A percentile compares a stretch with the other conserved stretches of the same genome.
Evolutionary conservation across 2,888 invertebrate species (phyloP).

Genomic region (Apomyelois bistriatella): DNA sequence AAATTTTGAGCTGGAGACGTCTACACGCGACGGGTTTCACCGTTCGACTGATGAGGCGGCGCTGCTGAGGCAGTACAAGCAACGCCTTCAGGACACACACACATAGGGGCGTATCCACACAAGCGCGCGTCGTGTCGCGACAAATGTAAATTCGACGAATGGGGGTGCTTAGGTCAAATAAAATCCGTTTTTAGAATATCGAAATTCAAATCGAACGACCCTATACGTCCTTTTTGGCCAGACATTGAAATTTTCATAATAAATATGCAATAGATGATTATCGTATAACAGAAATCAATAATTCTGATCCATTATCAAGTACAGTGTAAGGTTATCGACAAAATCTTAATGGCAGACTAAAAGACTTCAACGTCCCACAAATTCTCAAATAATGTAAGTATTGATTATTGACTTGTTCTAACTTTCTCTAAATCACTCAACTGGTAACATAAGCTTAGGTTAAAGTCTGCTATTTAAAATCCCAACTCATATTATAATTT

Average conservation of each 20-base stretch:
- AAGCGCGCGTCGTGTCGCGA: constrained; percentile 35
- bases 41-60: constrained; percentile 63
- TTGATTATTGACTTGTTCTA: too few relatives aligned
- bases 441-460: too few relatives aligned
- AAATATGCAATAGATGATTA: background rate
- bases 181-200: constrained; percentile 20
- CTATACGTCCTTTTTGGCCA: constrained; percentile 6
- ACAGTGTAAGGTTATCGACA: background rate
- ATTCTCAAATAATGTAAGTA: too few relatives aligned
- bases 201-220: constrained; percentile 12
- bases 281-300: background rate
- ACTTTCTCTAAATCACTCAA: too few relatives aligned
- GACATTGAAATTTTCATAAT: background rate
- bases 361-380: too few relatives aligned
- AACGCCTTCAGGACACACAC: constrained; percentile 58
- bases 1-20: constrained; percentile 38
- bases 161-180: constrained; percentile 35
- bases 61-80: constrained; percentile 49
- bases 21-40: constrained; percentile 42
- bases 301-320: background rate
- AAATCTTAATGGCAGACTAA: background rate
- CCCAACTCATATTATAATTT: too few relatives aligned
- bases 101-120: constrained; percentile 21
- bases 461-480: too few relatives aligned
- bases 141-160: constrained; percentile 61